These are phyloP conservation scores for Eupithecia vulgata DNA, from an alignment of 2,888 invertebrate species.

Conservation along the genomic window DNA sequence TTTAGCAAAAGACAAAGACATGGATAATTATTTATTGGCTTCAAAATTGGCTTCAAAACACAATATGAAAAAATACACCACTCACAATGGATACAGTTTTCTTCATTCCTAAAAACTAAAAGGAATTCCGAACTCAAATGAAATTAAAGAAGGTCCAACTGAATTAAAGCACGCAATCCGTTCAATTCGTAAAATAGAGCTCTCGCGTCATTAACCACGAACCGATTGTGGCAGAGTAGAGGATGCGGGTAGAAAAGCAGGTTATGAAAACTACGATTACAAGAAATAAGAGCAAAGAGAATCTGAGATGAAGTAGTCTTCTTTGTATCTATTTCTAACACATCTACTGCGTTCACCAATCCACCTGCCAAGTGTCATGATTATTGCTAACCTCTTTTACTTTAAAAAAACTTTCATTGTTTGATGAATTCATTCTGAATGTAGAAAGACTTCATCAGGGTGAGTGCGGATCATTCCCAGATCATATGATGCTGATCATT, in stretches of 20 bases:
- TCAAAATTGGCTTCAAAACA: background rate
- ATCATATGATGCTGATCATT: no score
- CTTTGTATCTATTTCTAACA: background rate
- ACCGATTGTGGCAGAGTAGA: conserved; percentile 35
- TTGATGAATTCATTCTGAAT: no score
- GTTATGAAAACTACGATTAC: background rate
- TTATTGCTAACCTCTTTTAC: background rate
- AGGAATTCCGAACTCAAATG: conserved; percentile 6
- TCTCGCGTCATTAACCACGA: conserved; percentile 48
- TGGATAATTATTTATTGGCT: background rate
- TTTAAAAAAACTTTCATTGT: no score
- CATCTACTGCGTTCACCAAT: background rate
- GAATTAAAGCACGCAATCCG: conserved; percentile 50
- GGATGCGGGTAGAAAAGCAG: background rate
- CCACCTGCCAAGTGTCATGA: background rate
- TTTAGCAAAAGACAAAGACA: background rate
- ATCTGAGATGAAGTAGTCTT: background rate
- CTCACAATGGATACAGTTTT: background rate
- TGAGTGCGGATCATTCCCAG: no score
- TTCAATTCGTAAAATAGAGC: conserved; percentile 47
- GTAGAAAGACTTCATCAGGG: no score
- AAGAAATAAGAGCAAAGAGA: background rate
- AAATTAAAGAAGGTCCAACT: conserved; percentile 34
- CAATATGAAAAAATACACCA: background rate
- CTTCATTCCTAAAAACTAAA: background rate